phyloP scores from a whole-genome alignment of 2,797 vertebrate species.

The Propithecus deckenii region DNA sequence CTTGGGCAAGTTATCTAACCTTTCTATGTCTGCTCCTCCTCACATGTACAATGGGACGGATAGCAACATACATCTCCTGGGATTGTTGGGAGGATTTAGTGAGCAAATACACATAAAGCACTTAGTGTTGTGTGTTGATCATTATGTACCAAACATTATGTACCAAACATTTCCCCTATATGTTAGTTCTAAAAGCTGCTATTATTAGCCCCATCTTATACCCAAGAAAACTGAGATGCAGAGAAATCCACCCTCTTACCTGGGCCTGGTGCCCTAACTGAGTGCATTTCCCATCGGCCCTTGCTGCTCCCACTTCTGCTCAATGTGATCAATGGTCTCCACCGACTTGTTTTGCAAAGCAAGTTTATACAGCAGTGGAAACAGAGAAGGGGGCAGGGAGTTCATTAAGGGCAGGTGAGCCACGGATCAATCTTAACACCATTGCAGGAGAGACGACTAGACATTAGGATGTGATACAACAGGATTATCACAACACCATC shows the following conservation, averaged over 20 bases:
- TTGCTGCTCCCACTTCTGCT: background rate
- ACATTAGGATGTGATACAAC: conserved; percentile 2
- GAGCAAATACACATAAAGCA: background rate
- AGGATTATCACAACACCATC: background rate
- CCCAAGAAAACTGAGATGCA: background rate
- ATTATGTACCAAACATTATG: background rate
- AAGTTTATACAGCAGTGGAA: conserved; percentile 51
- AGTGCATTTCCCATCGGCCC: background rate
- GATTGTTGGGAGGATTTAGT: background rate
- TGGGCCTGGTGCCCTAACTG: background rate
- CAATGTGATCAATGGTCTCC: conserved; percentile 58
- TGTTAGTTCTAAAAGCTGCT: background rate
- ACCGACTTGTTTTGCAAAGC: conserved; percentile 67
- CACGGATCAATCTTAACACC: conserved; percentile 64
- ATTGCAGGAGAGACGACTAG: conserved; percentile 46
- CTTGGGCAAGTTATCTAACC: background rate
- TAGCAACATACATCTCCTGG: background rate
- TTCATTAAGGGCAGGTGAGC: conserved; percentile 59
- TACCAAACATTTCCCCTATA: background rate
- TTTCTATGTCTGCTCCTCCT: background rate
- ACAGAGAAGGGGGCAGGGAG: conserved; percentile 42
- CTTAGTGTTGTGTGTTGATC: background rate
- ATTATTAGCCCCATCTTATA: background rate
- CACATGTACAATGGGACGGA: background rate
- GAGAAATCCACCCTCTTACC: background rate